Conservation (phyloP, 2,797 vertebrate species). For the Gymnothorax reevesii region DNA sequence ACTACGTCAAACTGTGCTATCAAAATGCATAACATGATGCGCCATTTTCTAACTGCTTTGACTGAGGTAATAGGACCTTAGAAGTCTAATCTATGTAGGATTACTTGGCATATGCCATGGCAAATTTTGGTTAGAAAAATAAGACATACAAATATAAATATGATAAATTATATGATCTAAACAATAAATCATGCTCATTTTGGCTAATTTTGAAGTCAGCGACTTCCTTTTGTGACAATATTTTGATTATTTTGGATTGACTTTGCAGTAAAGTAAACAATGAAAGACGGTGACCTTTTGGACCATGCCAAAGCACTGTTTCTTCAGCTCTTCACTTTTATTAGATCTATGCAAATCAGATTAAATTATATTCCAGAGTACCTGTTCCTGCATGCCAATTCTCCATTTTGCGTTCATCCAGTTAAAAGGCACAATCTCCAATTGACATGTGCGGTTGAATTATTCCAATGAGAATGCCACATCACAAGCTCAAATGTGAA, state of each 20-base stretch:
- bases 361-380: slow-evolving; percentile 20
- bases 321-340: slow-evolving; percentile 14
- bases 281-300: neutral
- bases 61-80: too few species aligned
- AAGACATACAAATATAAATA: neutral
- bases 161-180: neutral
- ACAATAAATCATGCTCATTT: neutral
- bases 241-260: slow-evolving; percentile 22
- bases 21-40: too few species aligned
- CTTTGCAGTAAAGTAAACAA: slow-evolving; percentile 21
- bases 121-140: neutral
- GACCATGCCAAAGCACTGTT: slow-evolving; percentile 16
- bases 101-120: neutral
- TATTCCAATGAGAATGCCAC: slow-evolving; percentile 3
- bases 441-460: neutral
- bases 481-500: neutral
- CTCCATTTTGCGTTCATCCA: neutral
- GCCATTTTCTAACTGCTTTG: too few species aligned
- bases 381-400: slow-evolving; percentile 7
- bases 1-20: too few species aligned
- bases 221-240: neutral
- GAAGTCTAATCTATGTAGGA: too few species aligned
- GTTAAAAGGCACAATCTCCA: neutral
- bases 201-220: neutral
- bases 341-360: slow-evolving; percentile 32